Evolutionary conservation across 1,140 invertebrate genomes (phyloP).

Genomic region (Brachionus plicatilis): DNA sequence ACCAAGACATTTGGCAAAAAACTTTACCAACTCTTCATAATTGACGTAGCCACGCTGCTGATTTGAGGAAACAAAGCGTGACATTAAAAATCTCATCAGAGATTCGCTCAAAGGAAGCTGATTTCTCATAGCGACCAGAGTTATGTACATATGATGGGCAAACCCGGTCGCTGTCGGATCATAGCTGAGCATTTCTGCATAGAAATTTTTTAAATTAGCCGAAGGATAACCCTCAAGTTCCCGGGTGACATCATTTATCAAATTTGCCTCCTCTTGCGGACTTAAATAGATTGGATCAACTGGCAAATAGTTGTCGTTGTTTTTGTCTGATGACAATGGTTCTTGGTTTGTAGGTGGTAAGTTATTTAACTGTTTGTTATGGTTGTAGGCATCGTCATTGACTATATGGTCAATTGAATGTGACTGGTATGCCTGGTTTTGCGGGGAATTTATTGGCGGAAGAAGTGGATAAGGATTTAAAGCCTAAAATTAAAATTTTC

Average conservation of each 20-base stretch:
- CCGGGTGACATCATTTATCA: not conserved
- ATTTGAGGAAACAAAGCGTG: constrained; percentile 28
- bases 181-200: constrained; percentile 10
- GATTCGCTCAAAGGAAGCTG: constrained; percentile 25
- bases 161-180: constrained; percentile 15
- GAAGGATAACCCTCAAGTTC: not conserved
- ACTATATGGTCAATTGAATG: not conserved
- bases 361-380: not conserved
- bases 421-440: not conserved
- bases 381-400: not conserved
- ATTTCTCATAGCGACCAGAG: constrained; percentile 9
- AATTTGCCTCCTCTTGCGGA: constrained; percentile 7
- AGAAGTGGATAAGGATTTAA: constrained; percentile 22
- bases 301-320: constrained; percentile 33
- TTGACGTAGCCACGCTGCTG: constrained; percentile 8
- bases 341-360: not conserved
- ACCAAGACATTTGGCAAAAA: constrained; percentile 31
- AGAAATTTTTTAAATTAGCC: constrained; percentile 24
- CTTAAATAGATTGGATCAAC: constrained; percentile 26
- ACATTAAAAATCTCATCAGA: constrained; percentile 31
- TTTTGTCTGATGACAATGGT: not conserved
- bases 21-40: constrained; percentile 35
- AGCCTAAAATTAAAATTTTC: not conserved
- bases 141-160: constrained; percentile 31
- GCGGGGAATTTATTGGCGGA: not conserved